Conservation (phyloP, 2,888 invertebrate genomes). For the Ophion slaviceki region DNA sequence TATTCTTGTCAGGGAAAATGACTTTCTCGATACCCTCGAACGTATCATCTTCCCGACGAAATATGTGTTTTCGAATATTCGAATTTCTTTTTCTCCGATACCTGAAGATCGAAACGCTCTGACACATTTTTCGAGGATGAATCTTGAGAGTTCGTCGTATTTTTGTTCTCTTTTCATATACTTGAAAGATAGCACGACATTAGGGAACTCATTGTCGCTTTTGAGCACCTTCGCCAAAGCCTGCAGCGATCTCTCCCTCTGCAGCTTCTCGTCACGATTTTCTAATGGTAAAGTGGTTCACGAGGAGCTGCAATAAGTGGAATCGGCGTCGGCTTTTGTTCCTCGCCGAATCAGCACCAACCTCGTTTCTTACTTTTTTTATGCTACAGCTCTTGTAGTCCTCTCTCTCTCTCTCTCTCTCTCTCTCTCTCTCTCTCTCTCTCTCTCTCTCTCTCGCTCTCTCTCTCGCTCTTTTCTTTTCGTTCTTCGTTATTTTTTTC, state of each 20-base stretch:
- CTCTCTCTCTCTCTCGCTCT: no score
- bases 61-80: no score
- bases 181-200: background rate
- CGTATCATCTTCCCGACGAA: no score
- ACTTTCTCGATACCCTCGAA: no score
- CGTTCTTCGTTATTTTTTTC: slow-evolving; percentile 28
- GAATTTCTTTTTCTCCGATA: no score
- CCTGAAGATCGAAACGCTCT: background rate
- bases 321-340: slow-evolving; percentile 75
- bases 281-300: slow-evolving; percentile 75
- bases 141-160: no score
- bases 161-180: background rate
- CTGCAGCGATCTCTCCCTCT: slow-evolving; percentile 29
- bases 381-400: slow-evolving; percentile 17
- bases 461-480: slow-evolving; percentile 61
- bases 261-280: slow-evolving; percentile 35
- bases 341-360: slow-evolving; percentile 77
- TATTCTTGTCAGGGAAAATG: background rate
- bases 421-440: no score
- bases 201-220: slow-evolving; percentile 3
- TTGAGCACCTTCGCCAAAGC: slow-evolving; percentile 19
- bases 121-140: background rate
- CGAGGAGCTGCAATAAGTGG: slow-evolving; percentile 73
- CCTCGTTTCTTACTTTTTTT: slow-evolving; percentile 71
- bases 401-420: slow-evolving; percentile 19